These are phyloP conservation scores for Synergus japonicus DNA, from an alignment of 2,888 invertebrate species.

Conservation along the genomic window DNA sequence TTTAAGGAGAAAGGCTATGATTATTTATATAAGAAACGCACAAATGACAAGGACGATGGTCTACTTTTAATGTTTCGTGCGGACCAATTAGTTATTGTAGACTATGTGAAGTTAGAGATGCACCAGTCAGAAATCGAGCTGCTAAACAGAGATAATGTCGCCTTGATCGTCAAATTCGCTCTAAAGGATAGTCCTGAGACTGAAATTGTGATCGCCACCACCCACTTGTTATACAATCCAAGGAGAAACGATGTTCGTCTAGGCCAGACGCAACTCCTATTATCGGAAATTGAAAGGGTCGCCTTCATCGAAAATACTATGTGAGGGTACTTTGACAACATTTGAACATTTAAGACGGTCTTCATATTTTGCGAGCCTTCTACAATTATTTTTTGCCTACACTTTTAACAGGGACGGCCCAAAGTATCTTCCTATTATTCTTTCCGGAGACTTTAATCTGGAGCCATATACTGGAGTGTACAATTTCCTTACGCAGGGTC, in stretches of 20 bases:
- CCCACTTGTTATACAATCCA: constrained; percentile 96
- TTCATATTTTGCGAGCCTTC: constrained; percentile 25
- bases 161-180: constrained; percentile 86
- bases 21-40: constrained; percentile 90
- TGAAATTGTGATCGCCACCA: constrained; percentile 90
- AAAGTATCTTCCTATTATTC: constrained; percentile 86
- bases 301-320: constrained; percentile 78
- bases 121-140: constrained; percentile 81
- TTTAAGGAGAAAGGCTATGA: constrained; percentile 82
- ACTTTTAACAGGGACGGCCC: constrained; percentile 65
- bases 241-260: constrained; percentile 92
- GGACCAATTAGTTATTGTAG: constrained; percentile 83
- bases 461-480: constrained; percentile 86
- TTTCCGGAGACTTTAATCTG: constrained; percentile 97
- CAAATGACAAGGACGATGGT: constrained; percentile 90
- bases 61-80: constrained; percentile 92
- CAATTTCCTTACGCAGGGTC: constrained; percentile 83
- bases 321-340: constrained; percentile 62
- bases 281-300: constrained; percentile 91
- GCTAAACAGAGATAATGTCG: constrained; percentile 93
- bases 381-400: constrained; percentile 20
- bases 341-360: constrained; percentile 43
- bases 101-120: constrained; percentile 85
- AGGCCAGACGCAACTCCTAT: constrained; percentile 90
- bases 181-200: constrained; percentile 78